A percentile compares a stretch with the other conserved stretches of the same genome.
Conservation (phyloP, 1,140 invertebrate species). For the Diorhabda sublineata region DNA sequence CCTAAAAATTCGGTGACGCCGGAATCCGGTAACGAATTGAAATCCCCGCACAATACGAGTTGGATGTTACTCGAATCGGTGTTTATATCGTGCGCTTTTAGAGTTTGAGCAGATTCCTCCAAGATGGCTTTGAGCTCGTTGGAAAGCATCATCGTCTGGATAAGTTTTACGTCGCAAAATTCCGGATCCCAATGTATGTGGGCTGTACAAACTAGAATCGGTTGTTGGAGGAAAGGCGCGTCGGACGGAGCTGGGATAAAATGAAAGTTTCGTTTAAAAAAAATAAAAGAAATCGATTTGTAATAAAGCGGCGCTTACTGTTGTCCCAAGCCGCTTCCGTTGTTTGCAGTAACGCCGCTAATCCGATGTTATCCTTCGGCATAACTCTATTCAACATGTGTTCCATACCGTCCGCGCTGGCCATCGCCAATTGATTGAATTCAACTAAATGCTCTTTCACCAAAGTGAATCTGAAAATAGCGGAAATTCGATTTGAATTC, state of each 20-base stretch:
- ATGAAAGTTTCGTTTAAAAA: background rate
- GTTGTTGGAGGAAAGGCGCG: constrained; percentile 71
- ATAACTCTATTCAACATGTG: constrained; percentile 99
- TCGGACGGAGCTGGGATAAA: constrained; percentile 58
- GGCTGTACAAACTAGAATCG: constrained; percentile 92
- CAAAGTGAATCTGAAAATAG: constrained; percentile 76
- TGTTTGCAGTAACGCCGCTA: constrained; percentile 90
- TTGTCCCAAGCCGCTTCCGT: constrained; percentile 92
- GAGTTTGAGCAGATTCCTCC: constrained; percentile 68
- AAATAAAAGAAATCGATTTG: constrained; percentile 3
- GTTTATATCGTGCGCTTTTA: constrained; percentile 46
- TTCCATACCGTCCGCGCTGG: constrained; percentile 95
- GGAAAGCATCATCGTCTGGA: constrained; percentile 99
- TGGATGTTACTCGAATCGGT: constrained; percentile 80
- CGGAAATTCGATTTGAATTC: background rate
- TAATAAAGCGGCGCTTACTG: constrained; percentile 52
- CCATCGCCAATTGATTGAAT: constrained; percentile 98
- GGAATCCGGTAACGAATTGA: constrained; percentile 97
- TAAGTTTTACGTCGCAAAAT: constrained; percentile 99
- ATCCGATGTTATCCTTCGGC: constrained; percentile 98
- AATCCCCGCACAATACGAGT: constrained; percentile 93
- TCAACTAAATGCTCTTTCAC: constrained; percentile 94
- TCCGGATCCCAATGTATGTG: constrained; percentile 99
- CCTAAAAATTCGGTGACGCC: constrained; percentile 92
- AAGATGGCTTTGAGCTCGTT: constrained; percentile 83